Conservation (phyloP, 2,113 vertebrate species). For the Grammomys dolichurus region DNA sequence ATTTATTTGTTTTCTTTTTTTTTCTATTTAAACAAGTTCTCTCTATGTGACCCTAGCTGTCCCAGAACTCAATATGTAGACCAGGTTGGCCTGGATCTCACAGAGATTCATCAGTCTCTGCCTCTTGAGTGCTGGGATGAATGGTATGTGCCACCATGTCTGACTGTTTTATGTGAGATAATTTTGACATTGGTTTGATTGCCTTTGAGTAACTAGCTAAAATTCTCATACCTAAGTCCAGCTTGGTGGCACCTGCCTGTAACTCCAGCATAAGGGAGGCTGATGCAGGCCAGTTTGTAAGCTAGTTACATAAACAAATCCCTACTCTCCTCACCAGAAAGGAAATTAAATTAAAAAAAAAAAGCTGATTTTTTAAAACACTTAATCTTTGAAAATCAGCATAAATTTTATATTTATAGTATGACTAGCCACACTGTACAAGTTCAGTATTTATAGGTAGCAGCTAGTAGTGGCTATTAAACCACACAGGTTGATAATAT, state of each 20-base stretch:
- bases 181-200: background rate
- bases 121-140: background rate
- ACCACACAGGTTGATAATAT: background rate
- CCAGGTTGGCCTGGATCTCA: background rate
- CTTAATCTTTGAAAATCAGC: background rate
- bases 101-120: background rate
- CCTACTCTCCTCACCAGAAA: too few relatives aligned
- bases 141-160: background rate
- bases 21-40: background rate
- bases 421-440: background rate
- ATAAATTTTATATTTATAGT: background rate
- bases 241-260: background rate
- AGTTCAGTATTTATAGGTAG: background rate
- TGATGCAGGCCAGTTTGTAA: background rate
- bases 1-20: background rate
- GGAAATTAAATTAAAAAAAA: background rate
- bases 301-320: background rate
- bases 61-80: background rate
- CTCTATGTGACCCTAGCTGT: background rate
- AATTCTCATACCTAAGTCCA: background rate
- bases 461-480: background rate
- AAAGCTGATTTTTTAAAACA: background rate
- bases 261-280: background rate
- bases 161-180: background rate
- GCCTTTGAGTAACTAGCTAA: background rate